Evolutionary conservation across 1,140 invertebrate species (phyloP).

Genomic region (Colletes latitarsis): DNA sequence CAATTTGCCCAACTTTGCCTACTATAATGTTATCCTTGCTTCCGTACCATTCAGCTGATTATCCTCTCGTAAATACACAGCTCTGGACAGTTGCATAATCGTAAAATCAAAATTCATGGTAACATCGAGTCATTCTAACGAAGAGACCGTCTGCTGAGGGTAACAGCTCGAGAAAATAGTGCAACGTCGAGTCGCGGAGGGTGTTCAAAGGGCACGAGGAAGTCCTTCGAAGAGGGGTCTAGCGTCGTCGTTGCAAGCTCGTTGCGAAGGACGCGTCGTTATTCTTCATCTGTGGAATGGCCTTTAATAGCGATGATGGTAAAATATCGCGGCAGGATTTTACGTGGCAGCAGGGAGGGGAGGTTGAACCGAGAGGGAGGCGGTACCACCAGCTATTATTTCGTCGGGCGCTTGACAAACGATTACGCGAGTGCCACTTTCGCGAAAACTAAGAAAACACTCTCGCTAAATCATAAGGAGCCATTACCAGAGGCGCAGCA

Average conservation of each 20-base stretch:
- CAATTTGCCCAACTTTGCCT: too few relatives aligned
- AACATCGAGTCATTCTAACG: too few relatives aligned
- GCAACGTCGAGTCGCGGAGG: neutral
- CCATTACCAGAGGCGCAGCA: constrained; percentile 62
- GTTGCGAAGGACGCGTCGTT: constrained; percentile 69
- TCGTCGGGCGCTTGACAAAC: constrained; percentile 69
- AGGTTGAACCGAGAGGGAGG: constrained; percentile 21
- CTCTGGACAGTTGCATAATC: too few relatives aligned
- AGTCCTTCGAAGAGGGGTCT: constrained; percentile 34
- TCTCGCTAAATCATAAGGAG: constrained; percentile 72
- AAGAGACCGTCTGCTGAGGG: neutral
- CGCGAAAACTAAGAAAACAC: constrained; percentile 69
- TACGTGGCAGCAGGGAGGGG: constrained; percentile 9
- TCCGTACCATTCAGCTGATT: too few relatives aligned
- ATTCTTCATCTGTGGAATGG: constrained; percentile 73
- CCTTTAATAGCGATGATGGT: constrained; percentile 73
- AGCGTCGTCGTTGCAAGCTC: constrained; percentile 36
- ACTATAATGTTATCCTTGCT: too few relatives aligned
- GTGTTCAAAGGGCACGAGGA: constrained; percentile 6
- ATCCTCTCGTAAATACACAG: too few relatives aligned
- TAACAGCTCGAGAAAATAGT: neutral
- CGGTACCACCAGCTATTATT: constrained; percentile 64
- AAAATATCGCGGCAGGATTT: constrained; percentile 69
- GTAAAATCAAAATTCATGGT: too few relatives aligned
- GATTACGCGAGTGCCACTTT: constrained; percentile 65